Conservation (phyloP, 2,888 invertebrate genomes). For the Philhelius pedissequus region DNA sequence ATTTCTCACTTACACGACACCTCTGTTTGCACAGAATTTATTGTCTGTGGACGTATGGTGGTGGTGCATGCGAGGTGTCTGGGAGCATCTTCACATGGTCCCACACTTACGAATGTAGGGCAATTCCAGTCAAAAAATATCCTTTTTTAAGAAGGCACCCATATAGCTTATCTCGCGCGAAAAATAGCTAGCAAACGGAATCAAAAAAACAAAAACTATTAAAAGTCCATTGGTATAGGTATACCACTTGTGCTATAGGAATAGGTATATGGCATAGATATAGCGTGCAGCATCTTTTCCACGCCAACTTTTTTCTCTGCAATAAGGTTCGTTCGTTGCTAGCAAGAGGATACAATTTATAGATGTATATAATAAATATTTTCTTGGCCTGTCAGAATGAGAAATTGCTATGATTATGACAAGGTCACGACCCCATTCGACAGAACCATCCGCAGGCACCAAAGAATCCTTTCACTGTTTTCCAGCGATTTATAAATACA, state of each 20-base stretch:
- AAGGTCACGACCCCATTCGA: constrained; percentile 63
- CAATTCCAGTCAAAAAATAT: constrained; percentile 40
- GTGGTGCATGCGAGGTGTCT: neutral
- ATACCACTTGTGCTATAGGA: neutral
- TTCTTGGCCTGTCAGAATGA: constrained; percentile 55
- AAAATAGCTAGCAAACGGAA: constrained; percentile 17
- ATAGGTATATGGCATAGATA: neutral
- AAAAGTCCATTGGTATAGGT: constrained; percentile 34
- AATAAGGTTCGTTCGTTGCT: neutral
- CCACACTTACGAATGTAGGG: constrained; percentile 5
- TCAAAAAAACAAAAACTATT: constrained; percentile 17
- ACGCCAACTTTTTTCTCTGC: constrained; percentile 8
- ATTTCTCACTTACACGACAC: neutral
- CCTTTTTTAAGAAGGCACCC: constrained; percentile 16
- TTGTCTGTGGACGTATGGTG: constrained; percentile 6
- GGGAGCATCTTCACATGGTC: constrained; percentile 9
- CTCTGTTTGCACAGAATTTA: constrained; percentile 30
- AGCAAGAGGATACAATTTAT: neutral
- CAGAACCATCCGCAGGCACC: constrained; percentile 21
- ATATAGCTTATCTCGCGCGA: neutral
- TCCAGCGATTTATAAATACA: neutral
- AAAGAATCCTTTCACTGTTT: constrained; percentile 31
- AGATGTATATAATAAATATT: neutral
- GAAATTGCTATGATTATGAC: constrained; percentile 60
- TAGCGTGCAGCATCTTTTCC: constrained; percentile 39